Evolutionary conservation across 2,113 vertebrate species (phyloP).

Genomic region (Pteropus alecto): DNA sequence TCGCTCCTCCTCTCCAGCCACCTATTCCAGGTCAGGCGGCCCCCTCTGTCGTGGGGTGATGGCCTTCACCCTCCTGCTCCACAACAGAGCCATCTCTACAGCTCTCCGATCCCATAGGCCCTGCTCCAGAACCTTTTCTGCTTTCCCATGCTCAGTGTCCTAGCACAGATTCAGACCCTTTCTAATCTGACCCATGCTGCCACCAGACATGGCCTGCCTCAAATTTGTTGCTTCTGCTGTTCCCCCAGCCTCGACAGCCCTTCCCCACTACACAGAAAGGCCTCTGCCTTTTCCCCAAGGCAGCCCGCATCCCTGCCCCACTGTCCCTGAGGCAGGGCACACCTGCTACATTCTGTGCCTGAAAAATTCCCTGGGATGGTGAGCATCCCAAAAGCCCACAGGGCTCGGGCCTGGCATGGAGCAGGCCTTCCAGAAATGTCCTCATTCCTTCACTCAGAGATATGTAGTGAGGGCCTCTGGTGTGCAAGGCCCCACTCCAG

Average conservation of each 20-base stretch:
- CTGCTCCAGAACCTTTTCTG: neutral
- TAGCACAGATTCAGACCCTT: neutral
- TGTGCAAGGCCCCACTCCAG: neutral
- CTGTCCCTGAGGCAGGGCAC: neutral
- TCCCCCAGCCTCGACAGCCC: neutral
- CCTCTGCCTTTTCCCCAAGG: neutral
- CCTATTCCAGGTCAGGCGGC: neutral
- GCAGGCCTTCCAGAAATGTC: neutral
- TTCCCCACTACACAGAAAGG: neutral
- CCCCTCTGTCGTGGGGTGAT: neutral
- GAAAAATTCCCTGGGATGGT: neutral
- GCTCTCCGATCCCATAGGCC: neutral
- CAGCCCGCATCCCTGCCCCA: neutral
- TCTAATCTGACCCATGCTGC: neutral
- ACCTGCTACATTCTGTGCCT: fast-evolving
- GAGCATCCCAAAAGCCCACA: neutral
- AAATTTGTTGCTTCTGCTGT: neutral
- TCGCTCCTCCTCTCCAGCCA: neutral
- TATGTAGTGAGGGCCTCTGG: neutral
- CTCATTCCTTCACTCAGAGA: neutral
- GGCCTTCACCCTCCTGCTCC: neutral
- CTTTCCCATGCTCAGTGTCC: neutral
- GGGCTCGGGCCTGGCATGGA: neutral
- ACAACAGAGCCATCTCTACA: neutral
- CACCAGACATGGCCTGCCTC: neutral